Evolutionary conservation across 2,888 invertebrate species (phyloP).

Genomic region (Micropterix aruncella): DNA sequence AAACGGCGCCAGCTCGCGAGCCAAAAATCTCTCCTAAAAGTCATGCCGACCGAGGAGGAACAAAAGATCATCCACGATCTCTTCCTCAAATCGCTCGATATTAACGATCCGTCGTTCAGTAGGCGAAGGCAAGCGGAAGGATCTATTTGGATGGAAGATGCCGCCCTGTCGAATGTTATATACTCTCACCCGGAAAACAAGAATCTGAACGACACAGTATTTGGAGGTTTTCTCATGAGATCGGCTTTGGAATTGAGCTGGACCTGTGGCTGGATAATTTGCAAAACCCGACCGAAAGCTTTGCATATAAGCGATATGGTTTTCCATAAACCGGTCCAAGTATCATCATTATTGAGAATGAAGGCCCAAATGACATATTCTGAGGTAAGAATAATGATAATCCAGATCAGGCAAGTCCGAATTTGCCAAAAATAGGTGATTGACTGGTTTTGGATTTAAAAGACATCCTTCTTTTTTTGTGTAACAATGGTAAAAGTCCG

Average conservation of each 20-base stretch:
- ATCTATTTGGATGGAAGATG: conserved; percentile 50
- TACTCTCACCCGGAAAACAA: conserved; percentile 50
- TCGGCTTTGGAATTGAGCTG: conserved; percentile 59
- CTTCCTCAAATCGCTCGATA: conserved; percentile 45
- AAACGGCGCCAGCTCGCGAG: conserved; percentile 28
- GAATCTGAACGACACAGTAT: conserved; percentile 60
- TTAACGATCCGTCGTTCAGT: conserved; percentile 31
- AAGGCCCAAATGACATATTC: conserved; percentile 48
- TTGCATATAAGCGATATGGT: conserved; percentile 55
- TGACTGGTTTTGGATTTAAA: too few species aligned
- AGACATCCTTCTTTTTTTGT: too few species aligned
- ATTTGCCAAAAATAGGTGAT: too few species aligned
- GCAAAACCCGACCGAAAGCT: conserved; percentile 40
- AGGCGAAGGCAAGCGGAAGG: conserved; percentile 37
- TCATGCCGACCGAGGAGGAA: conserved; percentile 50
- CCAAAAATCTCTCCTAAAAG: conserved; percentile 42
- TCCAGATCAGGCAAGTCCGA: too few species aligned
- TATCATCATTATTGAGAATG: conserved; percentile 56
- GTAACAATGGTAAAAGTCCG: too few species aligned
- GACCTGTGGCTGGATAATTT: conserved; percentile 44
- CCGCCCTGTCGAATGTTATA: conserved; percentile 41
- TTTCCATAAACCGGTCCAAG: conserved; percentile 56
- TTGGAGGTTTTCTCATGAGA: conserved; percentile 72
- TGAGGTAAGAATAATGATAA: conserved; percentile 15
- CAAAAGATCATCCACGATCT: conserved; percentile 51